Percentiles rank a stretch among this genome's conserved stretches.
Conservation (phyloP, 2,888 invertebrate genomes). For the Crocallis elinguaria region DNA sequence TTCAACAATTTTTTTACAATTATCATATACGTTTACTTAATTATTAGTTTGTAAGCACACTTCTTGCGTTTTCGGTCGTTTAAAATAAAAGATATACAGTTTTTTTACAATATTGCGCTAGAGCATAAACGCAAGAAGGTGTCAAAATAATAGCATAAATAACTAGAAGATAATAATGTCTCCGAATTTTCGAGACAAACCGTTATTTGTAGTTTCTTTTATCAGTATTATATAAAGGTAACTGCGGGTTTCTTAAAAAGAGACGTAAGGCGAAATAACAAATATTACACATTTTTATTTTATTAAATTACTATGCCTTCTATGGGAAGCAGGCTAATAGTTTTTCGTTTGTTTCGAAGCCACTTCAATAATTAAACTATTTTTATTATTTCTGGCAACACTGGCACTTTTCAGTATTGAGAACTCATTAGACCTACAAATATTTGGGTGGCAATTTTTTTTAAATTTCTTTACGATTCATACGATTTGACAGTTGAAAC, state of each 20-base stretch:
- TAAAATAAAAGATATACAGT: not conserved
- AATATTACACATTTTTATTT: not conserved
- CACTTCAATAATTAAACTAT: conserved; percentile 14
- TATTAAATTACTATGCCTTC: conserved; percentile 42
- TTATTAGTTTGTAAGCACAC: not conserved
- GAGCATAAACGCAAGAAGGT: not conserved
- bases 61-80: conserved; percentile 10
- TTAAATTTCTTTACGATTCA: no score
- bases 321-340: conserved; percentile 47
- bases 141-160: not conserved
- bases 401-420: not conserved
- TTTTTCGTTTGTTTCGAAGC: conserved; percentile 32
- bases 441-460: no score
- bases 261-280: conserved; percentile 8
- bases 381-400: conserved; percentile 12
- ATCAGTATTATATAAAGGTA: conserved; percentile 30
- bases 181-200: conserved; percentile 21
- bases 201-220: conserved; percentile 56
- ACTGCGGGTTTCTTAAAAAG: conserved; percentile 16
- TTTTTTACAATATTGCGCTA: not conserved
- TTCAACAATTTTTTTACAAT: conserved; percentile 52
- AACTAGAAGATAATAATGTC: conserved; percentile 26
- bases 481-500: no score
- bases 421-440: no score
- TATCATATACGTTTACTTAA: conserved; percentile 21